These are phyloP conservation scores for Microtus ochrogaster DNA, from an alignment of 2,113 vertebrate species.

Conservation along the genomic window DNA sequence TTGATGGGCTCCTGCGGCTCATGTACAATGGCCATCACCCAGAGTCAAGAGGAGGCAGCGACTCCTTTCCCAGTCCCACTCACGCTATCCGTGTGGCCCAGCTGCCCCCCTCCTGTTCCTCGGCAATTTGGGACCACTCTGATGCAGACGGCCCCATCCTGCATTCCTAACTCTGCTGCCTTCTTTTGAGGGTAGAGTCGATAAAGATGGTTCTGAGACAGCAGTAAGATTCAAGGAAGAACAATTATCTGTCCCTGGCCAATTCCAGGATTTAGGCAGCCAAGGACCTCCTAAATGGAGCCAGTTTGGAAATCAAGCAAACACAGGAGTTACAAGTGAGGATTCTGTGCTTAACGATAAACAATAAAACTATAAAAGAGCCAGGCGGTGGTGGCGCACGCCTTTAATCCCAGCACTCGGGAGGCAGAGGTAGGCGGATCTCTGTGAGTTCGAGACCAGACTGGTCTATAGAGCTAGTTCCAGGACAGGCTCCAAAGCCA, in stretches of 20 bases:
- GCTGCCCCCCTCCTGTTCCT: not conserved
- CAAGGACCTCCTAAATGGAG: not conserved
- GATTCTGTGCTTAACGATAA: not conserved
- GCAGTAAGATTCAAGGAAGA: not conserved
- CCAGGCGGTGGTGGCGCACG: too few species aligned
- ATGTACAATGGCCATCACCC: not conserved
- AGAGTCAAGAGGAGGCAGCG: not conserved
- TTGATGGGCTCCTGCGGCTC: too few species aligned
- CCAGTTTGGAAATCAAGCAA: not conserved
- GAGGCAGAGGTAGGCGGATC: too few species aligned
- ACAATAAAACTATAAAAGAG: slow-evolving; percentile 8
- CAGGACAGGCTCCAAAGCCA: too few species aligned
- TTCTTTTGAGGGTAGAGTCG: not conserved
- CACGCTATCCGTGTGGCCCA: not conserved
- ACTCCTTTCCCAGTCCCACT: not conserved
- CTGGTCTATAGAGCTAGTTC: too few species aligned
- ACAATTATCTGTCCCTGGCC: fast-evolving
- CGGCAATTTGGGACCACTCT: not conserved
- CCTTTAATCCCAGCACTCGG: too few species aligned
- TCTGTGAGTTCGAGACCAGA: too few species aligned
- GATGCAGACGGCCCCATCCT: not conserved
- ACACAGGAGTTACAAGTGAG: not conserved
- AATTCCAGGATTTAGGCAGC: not conserved
- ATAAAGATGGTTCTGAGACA: not conserved
- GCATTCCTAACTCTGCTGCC: not conserved